phyloP scores from a whole-genome alignment of 2,888 invertebrate species.

The Plebejus anna region DNA sequence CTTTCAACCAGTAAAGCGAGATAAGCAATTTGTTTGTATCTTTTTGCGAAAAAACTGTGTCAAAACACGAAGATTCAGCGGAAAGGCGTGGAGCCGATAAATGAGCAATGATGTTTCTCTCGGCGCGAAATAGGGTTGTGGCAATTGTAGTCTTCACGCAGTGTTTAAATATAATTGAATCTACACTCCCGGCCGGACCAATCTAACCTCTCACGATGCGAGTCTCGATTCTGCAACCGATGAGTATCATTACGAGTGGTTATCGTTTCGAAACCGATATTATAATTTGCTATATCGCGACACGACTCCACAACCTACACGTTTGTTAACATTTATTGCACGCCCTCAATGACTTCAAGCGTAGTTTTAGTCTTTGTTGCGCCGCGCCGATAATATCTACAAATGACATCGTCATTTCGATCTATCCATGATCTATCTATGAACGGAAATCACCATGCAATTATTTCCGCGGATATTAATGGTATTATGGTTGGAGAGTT shows the following conservation, averaged over 20 bases:
- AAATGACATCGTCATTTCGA: not conserved
- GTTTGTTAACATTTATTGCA: slow-evolving; percentile 25
- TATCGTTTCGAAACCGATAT: slow-evolving; percentile 42
- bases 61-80: slow-evolving; percentile 12
- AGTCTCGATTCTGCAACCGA: slow-evolving; percentile 53
- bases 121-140: slow-evolving; percentile 41
- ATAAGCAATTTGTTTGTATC: not conserved
- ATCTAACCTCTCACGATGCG: slow-evolving; percentile 61
- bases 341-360: not conserved
- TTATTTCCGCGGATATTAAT: slow-evolving; percentile 7
- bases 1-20: not conserved
- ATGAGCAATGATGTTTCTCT: slow-evolving; percentile 36
- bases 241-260: slow-evolving; percentile 40
- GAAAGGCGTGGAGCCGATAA: slow-evolving; percentile 9
- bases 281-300: slow-evolving; percentile 37
- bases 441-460: slow-evolving; percentile 7
- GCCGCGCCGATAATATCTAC: not conserved
- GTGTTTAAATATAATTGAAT: slow-evolving; percentile 65
- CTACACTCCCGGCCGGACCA: slow-evolving; percentile 53
- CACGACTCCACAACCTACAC: slow-evolving; percentile 35
- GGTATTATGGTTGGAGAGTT: slow-evolving; percentile 7
- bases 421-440: not conserved
- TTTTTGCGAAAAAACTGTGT: slow-evolving; percentile 5
- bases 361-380: not conserved
- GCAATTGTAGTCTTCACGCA: slow-evolving; percentile 52